Percentiles rank a stretch among this genome's conserved stretches.
Evolutionary conservation across 2,113 vertebrate species (phyloP).

Genomic region (Crotalus tigris): DNA sequence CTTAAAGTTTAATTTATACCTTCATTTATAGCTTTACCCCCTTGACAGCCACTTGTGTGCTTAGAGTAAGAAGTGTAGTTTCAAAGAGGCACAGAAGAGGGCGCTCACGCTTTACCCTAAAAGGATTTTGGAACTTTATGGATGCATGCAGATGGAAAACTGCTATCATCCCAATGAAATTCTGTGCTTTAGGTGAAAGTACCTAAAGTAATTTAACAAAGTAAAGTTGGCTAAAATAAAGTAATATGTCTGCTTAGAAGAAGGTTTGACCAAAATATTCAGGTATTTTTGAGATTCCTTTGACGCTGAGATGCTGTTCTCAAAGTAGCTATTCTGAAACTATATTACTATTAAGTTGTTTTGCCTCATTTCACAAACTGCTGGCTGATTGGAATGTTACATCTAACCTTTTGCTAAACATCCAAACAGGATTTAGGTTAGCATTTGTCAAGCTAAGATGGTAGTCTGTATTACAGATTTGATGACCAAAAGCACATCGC

Average conservation of each 20-base stretch:
- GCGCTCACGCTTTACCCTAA: slow-evolving; percentile 24
- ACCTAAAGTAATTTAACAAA: neutral
- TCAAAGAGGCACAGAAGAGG: slow-evolving; percentile 46
- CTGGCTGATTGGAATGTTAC: neutral
- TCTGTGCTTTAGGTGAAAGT: neutral
- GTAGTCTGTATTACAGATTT: neutral
- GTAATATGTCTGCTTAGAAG: neutral
- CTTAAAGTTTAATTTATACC: accelerated
- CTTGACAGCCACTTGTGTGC: neutral
- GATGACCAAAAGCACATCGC: neutral
- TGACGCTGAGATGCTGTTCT: neutral
- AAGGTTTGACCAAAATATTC: neutral
- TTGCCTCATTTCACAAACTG: neutral
- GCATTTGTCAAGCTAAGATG: neutral
- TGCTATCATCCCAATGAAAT: accelerated
- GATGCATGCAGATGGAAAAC: neutral
- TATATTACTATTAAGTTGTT: neutral
- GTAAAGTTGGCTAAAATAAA: neutral
- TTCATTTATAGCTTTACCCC: accelerated
- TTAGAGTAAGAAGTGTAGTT: slow-evolving; percentile 31
- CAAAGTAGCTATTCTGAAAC: neutral
- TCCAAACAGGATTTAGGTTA: neutral
- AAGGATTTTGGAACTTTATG: accelerated
- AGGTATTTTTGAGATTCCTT: neutral
- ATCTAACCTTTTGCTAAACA: neutral